These are phyloP conservation scores for Sebastes taczanowskii DNA, from an alignment of 2,797 vertebrate species.

Conservation along the genomic window DNA sequence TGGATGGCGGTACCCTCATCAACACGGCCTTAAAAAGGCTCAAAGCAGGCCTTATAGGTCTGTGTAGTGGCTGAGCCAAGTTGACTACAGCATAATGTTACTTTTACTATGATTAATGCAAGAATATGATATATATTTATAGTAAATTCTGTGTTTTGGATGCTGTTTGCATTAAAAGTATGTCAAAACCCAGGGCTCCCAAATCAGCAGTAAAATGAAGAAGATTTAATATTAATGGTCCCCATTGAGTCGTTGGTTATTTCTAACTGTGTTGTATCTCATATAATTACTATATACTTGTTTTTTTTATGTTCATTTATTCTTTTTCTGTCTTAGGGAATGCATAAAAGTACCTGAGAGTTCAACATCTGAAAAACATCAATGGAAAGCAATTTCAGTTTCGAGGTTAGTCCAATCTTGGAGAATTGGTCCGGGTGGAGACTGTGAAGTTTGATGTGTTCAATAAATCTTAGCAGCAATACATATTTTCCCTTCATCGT, in stretches of 20 bases:
- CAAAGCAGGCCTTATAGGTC: not conserved
- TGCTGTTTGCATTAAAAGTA: not conserved
- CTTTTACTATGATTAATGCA: not conserved
- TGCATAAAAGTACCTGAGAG: conserved; percentile 59
- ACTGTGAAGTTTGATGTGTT: not conserved
- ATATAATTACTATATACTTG: not conserved
- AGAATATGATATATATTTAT: not conserved
- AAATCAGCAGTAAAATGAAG: not conserved
- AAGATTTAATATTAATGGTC: not conserved
- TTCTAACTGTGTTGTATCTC: not conserved
- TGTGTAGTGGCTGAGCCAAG: not conserved
- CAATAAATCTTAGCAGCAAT: not conserved
- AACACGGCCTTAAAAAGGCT: not conserved
- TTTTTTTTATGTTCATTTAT: not conserved
- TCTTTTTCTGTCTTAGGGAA: conserved; percentile 55
- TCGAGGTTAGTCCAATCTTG: conserved; percentile 64
- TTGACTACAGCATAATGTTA: not conserved
- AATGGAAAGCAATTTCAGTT: conserved; percentile 75
- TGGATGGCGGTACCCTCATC: conserved; percentile 19
- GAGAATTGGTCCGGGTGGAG: not conserved
- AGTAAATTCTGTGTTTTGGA: not conserved
- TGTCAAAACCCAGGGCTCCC: not conserved
- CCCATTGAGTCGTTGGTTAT: not conserved
- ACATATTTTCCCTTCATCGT: not conserved
- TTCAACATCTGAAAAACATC: conserved; percentile 39